A percentile compares a stretch with the other conserved stretches of the same genome.
Evolutionary conservation across 30 jellyfish, hydroid and myxozoan genomes (phyloP).

Genomic region (Rhopilema esculentum): DNA sequence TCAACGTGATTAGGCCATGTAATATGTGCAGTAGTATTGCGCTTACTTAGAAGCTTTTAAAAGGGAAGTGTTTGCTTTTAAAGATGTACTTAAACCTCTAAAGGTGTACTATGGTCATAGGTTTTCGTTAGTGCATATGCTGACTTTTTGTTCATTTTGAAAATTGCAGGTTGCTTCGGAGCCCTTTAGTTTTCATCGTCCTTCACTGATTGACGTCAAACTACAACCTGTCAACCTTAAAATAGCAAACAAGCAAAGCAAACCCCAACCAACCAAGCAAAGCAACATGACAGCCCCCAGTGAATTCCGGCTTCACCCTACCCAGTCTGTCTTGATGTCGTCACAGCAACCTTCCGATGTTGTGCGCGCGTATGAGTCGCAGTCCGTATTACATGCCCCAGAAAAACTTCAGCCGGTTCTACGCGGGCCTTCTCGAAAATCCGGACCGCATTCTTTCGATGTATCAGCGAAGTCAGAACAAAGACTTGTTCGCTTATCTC

Average conservation of each 20-base stretch:
- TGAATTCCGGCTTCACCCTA: conserved; percentile 55
- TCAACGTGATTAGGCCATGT: no score
- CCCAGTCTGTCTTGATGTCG: conserved; percentile 39
- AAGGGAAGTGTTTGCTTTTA: no score
- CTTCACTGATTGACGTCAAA: conserved; percentile 64
- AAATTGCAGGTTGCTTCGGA: conserved; percentile 13
- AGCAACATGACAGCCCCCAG: conserved; percentile 18
- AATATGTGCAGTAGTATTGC: no score
- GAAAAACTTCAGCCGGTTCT: conserved; percentile 71
- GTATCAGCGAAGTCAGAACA: conserved; percentile 31
- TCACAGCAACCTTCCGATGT: conserved; percentile 10
- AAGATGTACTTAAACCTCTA: no score
- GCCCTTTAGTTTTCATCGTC: conserved; percentile 46
- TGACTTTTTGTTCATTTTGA: no score
- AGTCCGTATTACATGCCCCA: conserved; percentile 53
- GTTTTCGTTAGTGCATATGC: no score
- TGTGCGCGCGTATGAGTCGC: conserved; percentile 31
- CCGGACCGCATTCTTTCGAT: conserved; percentile 53
- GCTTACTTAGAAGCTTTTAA: no score
- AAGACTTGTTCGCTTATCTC: conserved; percentile 51
- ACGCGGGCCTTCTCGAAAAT: conserved; percentile 70
- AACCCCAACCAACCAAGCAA: conserved; percentile 20
- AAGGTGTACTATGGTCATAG: no score
- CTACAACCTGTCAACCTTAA: conserved; percentile 63
- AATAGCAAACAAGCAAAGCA: conserved; percentile 24